Evolutionary conservation across 53 echinoderm and acorn worm species (phyloP).

Genomic region (Luidia sarsii): DNA sequence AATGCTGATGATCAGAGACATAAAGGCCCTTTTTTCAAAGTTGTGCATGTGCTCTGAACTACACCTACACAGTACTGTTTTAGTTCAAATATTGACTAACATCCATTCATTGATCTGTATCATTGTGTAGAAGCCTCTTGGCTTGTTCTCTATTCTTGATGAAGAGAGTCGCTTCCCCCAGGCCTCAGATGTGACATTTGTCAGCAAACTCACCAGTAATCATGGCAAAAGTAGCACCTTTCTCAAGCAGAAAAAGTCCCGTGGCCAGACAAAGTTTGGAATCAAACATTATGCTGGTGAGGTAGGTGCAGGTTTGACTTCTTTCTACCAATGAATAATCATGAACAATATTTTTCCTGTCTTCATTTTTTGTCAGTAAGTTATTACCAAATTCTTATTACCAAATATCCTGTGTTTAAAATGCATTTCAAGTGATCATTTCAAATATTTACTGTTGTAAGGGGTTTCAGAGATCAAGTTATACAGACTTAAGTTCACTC

Average conservation of each 20-base stretch:
- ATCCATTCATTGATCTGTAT: too few species aligned
- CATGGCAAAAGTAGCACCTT: constrained; percentile 80
- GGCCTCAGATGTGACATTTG: constrained; percentile 81
- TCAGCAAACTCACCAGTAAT: constrained; percentile 76
- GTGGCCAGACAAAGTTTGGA: constrained; percentile 78
- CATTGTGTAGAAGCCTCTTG: constrained; percentile 72
- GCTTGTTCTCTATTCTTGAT: constrained; percentile 82
- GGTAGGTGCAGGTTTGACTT: constrained; percentile 35
- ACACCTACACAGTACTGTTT: too few species aligned
- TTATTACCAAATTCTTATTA: too few species aligned
- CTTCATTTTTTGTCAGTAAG: neutral
- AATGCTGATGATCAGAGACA: too few species aligned
- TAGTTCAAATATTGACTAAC: too few species aligned
- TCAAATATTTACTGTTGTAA: too few species aligned
- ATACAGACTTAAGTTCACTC: too few species aligned
- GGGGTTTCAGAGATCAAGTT: too few species aligned
- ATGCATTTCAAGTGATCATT: too few species aligned
- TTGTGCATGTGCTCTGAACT: too few species aligned
- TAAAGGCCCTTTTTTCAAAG: too few species aligned
- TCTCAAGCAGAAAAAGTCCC: constrained; percentile 73
- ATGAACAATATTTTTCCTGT: neutral
- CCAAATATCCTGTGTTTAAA: neutral
- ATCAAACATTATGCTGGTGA: constrained; percentile 84
- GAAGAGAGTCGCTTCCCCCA: constrained; percentile 94
- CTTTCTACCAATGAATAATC: too few species aligned